Conservation (phyloP, 2,888 invertebrate genomes). For the Aplocera efformata region DNA sequence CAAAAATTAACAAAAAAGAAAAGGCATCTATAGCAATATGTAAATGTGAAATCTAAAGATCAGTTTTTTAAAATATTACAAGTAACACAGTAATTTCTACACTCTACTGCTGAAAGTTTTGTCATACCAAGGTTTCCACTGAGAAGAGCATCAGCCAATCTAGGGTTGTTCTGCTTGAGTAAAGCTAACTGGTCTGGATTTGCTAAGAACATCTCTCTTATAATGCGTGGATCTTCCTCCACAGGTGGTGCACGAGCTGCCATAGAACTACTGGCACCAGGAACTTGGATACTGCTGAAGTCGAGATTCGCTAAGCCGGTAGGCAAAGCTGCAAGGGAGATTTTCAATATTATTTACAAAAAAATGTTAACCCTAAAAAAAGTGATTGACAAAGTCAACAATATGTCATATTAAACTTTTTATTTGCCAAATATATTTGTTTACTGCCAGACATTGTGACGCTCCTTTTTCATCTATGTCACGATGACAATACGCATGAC, state of each 20-base stretch:
- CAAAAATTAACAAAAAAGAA: no score
- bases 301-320: constrained; percentile 84
- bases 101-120: not conserved
- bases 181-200: constrained; percentile 95
- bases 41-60: no score
- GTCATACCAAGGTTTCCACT: constrained; percentile 88
- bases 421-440: constrained; percentile 18
- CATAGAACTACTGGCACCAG: constrained; percentile 71
- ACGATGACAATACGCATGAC: constrained; percentile 57
- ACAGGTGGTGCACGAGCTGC: constrained; percentile 60
- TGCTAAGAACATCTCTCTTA: constrained; percentile 91
- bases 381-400: constrained; percentile 16
- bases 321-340: constrained; percentile 58
- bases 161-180: constrained; percentile 95
- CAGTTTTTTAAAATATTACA: no score
- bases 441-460: constrained; percentile 33
- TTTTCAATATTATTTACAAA: constrained; percentile 28
- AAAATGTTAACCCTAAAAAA: constrained; percentile 13
- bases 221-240: constrained; percentile 91
- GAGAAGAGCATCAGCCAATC: constrained; percentile 93
- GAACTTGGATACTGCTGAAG: constrained; percentile 93
- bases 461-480: constrained; percentile 43
- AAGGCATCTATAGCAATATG: no score
- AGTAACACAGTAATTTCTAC: no score
- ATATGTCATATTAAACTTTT: constrained; percentile 25